A percentile compares a stretch with the other conserved stretches of the same genome.
phyloP scores from a whole-genome alignment of 2,113 vertebrate species.

The Panthera uncia region DNA sequence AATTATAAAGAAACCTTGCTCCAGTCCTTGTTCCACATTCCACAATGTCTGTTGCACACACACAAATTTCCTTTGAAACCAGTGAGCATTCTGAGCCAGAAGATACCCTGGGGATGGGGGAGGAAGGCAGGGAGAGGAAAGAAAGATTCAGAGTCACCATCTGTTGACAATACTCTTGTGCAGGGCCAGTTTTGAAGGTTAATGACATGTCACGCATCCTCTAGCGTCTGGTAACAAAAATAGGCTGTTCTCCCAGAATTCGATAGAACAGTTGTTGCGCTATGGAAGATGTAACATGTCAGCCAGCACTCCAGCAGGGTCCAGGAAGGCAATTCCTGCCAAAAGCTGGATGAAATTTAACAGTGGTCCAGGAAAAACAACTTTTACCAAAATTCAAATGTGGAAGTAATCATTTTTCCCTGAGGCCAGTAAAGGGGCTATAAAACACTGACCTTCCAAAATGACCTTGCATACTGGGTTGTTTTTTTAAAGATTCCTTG shows the following conservation, averaged over 20 bases:
- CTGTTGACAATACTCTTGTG: constrained; percentile 59
- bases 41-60: neutral
- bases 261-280: constrained; percentile 44
- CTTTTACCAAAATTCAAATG: constrained; percentile 28
- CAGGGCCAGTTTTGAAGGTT: constrained; percentile 69
- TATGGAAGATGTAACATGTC: constrained; percentile 12
- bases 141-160: constrained; percentile 50
- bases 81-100: neutral
- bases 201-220: constrained; percentile 69
- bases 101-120: constrained; percentile 7
- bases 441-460: neutral
- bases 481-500: neutral
- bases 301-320: constrained; percentile 45
- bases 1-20: constrained; percentile 11
- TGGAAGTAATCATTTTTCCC: neutral
- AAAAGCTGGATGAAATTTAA: constrained; percentile 57
- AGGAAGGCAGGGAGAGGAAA: neutral
- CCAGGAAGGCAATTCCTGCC: constrained; percentile 61
- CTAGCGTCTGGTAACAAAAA: constrained; percentile 64
- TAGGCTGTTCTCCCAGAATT: constrained; percentile 67
- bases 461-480: neutral
- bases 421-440: neutral
- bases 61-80: constrained; percentile 44
- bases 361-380: constrained; percentile 56
- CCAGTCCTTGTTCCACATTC: neutral